Evolutionary conservation across 2,888 invertebrate genomes (phyloP), one percentile per base, ranked within the genome.

Genomic region (Thumatha senex): DNA sequence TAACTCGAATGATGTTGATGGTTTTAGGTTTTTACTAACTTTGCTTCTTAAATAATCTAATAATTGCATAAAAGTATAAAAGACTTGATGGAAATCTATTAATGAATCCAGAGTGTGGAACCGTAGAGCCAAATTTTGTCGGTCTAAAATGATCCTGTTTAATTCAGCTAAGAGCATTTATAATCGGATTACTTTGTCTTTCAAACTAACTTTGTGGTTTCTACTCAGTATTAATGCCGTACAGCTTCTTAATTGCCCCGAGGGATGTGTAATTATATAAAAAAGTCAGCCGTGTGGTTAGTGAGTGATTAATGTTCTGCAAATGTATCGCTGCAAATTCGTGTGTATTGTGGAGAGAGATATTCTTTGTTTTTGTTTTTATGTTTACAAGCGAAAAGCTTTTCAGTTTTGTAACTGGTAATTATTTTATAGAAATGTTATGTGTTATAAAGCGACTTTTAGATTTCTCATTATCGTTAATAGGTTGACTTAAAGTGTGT

Each of bases 101-200:
- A 24, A 24, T 24, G 18, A 24, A 24, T 24, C 18, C 5, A 24
- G 18, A 24, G 18, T 24, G 18, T 5, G 5, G 18, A 24, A 24
- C 18, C 5, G 18, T 24, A 5, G 18, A 24, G 18, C 36, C 35
- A 49, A 64, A 63, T 39, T 18, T 29, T 54, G 36, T 51, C 29
- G 46, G 36, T 18, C 34, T 51, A 48, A 38, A 43, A 40, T 38
- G 42, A 54, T 53, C 38, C 46, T 60, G 49, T 56, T 49, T 54
- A 48, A 57, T 57, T 66, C 46, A 38, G 33, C 46, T 49, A 42
- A 7, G 44, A 56, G 48, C 57, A 55, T 57, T 64, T 61, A 50
- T 61, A 67, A 64, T 55, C 55, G 40, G 53, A 64, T 64, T 58
- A 67, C 24, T 48, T 48, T 29, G 50, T 53, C 61, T 64, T 63